Base-by-base conservation (phyloP, 2,113 vertebrate genomes). In the Heloderma charlesbogerti region DNA sequence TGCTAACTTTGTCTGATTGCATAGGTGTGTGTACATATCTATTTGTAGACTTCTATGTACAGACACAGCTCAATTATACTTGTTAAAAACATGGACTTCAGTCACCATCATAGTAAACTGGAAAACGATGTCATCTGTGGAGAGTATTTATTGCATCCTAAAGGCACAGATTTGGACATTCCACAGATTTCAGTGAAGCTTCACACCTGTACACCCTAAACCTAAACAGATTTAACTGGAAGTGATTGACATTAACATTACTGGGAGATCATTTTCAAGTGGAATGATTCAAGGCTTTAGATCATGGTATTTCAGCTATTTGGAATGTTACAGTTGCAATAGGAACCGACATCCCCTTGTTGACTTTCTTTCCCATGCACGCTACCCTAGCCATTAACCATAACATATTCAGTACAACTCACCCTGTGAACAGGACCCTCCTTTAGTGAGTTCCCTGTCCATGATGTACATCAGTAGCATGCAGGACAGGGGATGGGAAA, bases 101-200 rank as follows among this genome's bases (percentile, higher is more conserved):
- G 93, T 95, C 95, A 96, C 95, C 94, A 95, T 97, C 97, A 97
- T 96, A 97, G 95, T 96, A 97, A 94, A 96, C 95, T 97, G 96
- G 96, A 96, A 97, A 97, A 96, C 90, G 92, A 84, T 0, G 0
- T 60, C 75, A 94, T 93, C 88, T 91, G 92, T 0, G 0, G 91
- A 96, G 92, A 94, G 95, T 95, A 94, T 91, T 86, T 94, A 92
- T 93, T 91, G 94, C 88, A 72, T 25, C 29, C 31, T 66, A 66
- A 67, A 79, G 10, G 13, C 12, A 15, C n/a, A 20, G 34, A 66
- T n/a, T 74, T 40, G 48, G 67, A 77, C 31, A 22, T 78, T 77
- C 51, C 54, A 63, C 6, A 12, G 63, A 84, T 66, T 66, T n/a
- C 80, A 60, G 15, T 81, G 79, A 81, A 81, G 34, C 48, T 51